Evolutionary conservation across 1,140 invertebrate species (phyloP), one percentile per base, ranked within the genome.

Genomic region (Panagrolaimus sp.): DNA sequence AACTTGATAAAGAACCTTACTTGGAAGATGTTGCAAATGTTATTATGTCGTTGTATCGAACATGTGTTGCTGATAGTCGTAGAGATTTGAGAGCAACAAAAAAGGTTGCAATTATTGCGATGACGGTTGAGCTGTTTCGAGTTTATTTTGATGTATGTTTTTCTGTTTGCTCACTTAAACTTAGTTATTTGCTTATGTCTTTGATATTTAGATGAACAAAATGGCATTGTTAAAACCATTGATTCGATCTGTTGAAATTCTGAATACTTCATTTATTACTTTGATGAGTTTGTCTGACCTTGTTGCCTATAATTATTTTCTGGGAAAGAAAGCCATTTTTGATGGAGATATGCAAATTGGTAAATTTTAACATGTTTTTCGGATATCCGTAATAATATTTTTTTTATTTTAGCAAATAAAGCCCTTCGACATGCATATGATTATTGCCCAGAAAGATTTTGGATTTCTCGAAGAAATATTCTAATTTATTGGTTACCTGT

Each of bases 101-200:
- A 85, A 88, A 92, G 80, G 89, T 93, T 87, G 94, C 94, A 71
- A 97, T 98, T 92, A 85, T 98, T 76, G 90, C 90, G 76, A 85
- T 98, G 47, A 92, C 96, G 0, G 98, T 98, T 86, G 94, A 98
- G 84, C 86, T 98, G 12, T 91, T 98, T 68, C 97, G 97, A 87
- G 91, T 98, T 4, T 98, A 98, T 84, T 98, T 97, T 82, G 88
- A 90, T 73, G 96, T 96, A 70, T 66, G 62, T 55, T 67, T 3
- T 32, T 17, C 38, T 76, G n/a, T n/a, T n/a, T n/a, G n/a, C n/a
- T n/a, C n/a, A n/a, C n/a, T n/a, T n/a, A n/a, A n/a, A n/a, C 28
- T 21, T 43, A 10, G 17, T 26, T 26, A 12, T 21, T 65, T 71
- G 17, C 12, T 55, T 67, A 32, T 44, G 14, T 21, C 26, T 65